Evolutionary conservation across 1,140 invertebrate species (phyloP), one percentile per base, ranked within the genome.

Genomic region (Papilio polytes): DNA sequence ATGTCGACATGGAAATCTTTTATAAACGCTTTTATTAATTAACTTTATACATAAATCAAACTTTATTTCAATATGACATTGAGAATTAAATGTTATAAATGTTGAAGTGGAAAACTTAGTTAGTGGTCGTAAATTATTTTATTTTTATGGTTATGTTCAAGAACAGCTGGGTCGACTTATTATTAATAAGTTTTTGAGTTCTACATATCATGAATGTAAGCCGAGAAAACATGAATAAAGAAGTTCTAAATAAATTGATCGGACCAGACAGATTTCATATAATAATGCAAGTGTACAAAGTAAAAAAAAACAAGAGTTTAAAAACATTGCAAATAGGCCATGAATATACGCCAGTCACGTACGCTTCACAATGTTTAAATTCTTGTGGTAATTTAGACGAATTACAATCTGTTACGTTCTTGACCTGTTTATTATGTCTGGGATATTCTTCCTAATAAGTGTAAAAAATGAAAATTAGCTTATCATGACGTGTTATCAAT

Each of bases 351-450:
- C 51, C 76, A 59, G 53, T 22, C 77, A 78, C 77, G 77, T 78
- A 78, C 56, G 77, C 77, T 10, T 63, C 56, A 20, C 31, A 51
- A 76, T 46, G 48, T 36, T 51, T 9, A 77, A 73, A 53, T 77
- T 59, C 74, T 31, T 46, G 41, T 53, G 31, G 74, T 31, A 15
- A 56, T 77, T 56, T 53, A 79, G 77, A 77, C 48, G 36, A 76
- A 63, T 78, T 31, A 82, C 73, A 84, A 81, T 59, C 80, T 76
- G 83, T 83, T 82, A 78, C 82, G 80, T 78, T 81, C 80, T 85
- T 85, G 84, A 83, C 84, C 84, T 9, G 53, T 56, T 56, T 81
- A 74, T 80, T 76, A 80, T 80, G 76, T 82, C 83, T 80, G 80
- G 83, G 77, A 82, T 83, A 83, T 83, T 82, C 80, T 80, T 48